phyloP scores from a whole-genome alignment of 2,113 vertebrate species.

The Chaetodon trifascialis region DNA sequence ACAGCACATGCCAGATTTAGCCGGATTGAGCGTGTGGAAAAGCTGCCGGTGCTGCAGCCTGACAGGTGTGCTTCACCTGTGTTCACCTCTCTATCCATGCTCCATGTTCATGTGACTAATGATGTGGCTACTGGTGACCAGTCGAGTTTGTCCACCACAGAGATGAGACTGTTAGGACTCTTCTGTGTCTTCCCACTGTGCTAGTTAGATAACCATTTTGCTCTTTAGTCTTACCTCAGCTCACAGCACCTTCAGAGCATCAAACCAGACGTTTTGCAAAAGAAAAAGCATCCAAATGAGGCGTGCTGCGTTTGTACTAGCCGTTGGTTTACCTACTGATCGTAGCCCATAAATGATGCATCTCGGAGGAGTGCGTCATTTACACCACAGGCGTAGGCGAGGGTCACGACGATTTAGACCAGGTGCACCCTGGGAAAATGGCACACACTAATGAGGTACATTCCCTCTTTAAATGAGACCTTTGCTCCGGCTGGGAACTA shows the following conservation, averaged over 20 bases:
- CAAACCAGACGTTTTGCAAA: constrained; percentile 4
- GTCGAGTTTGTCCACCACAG: constrained; percentile 17
- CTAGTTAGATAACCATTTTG: constrained; percentile 36
- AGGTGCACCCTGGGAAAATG: constrained; percentile 74
- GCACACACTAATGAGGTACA: constrained; percentile 77
- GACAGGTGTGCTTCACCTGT: constrained; percentile 42
- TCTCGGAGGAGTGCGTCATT: constrained; percentile 64
- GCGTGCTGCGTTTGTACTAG: background rate
- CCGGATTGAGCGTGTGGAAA: constrained; percentile 13
- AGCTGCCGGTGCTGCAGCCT: constrained; percentile 51
- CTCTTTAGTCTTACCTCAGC: constrained; percentile 10
- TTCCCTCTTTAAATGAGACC: constrained; percentile 73
- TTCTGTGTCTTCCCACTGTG: constrained; percentile 33
- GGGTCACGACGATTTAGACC: constrained; percentile 65
- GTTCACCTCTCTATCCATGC: constrained; percentile 31
- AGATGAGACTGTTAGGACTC: constrained; percentile 27
- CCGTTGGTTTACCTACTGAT: constrained; percentile 35
- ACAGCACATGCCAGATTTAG: background rate
- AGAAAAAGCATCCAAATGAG: constrained; percentile 52
- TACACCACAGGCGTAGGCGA: constrained; percentile 63
- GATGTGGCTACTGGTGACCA: constrained; percentile 61
- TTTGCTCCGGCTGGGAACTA: constrained; percentile 56
- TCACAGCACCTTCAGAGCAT: background rate
- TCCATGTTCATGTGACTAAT: constrained; percentile 66
- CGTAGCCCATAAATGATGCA: constrained; percentile 56